Evolutionary conservation across 2,113 vertebrate genomes (phyloP).

Genomic region (Pterocles gutturalis): DNA sequence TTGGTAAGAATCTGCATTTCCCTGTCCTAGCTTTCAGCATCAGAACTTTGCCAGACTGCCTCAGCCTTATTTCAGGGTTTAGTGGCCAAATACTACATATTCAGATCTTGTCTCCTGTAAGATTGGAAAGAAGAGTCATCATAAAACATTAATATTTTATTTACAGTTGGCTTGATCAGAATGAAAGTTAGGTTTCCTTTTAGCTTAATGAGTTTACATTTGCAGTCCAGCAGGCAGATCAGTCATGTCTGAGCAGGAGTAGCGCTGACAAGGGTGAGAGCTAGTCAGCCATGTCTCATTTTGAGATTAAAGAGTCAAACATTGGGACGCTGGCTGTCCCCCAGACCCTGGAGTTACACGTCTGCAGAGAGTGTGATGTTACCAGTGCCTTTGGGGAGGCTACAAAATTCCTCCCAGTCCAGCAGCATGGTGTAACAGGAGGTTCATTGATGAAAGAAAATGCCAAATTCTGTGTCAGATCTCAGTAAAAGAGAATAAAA

Average conservation of each 20-base stretch:
- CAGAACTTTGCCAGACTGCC: neutral
- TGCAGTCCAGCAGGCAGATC: slow-evolving; percentile 14
- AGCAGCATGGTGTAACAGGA: neutral
- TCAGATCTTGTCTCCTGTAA: neutral
- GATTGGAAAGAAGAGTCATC: slow-evolving; percentile 6
- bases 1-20: neutral
- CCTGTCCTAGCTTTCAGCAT: neutral
- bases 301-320: neutral
- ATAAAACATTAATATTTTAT: slow-evolving; percentile 1
- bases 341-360: neutral
- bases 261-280: neutral
- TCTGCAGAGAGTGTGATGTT: neutral
- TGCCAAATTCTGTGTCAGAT: neutral
- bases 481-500: neutral
- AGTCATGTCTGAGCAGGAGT: neutral
- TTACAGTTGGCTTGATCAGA: slow-evolving; percentile 6
- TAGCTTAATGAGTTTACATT: slow-evolving; percentile 20
- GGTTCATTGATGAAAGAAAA: neutral
- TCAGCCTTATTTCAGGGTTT: neutral
- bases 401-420: neutral
- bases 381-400: neutral
- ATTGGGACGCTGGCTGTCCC: neutral
- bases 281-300: neutral
- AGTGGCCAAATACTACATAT: neutral
- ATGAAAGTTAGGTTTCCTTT: neutral